Percentiles rank a stretch among this genome's conserved stretches.
Conservation (phyloP, 2,797 vertebrate species). For the Eutrigla gurnardus region DNA sequence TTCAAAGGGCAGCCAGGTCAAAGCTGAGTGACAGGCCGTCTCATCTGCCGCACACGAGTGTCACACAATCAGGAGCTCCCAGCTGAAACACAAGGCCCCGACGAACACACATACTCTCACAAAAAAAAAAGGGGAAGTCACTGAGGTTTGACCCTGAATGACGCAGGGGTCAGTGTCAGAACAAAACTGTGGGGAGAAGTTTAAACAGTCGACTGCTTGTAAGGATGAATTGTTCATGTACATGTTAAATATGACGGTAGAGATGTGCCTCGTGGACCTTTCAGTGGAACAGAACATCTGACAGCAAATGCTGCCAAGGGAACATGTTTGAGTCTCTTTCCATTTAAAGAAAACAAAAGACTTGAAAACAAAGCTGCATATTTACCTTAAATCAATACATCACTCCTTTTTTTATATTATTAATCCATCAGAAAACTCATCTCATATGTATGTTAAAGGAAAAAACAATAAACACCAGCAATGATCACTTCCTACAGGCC, state of each 20-base stretch:
- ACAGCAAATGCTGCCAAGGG: background rate
- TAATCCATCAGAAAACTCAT: background rate
- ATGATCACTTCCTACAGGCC: background rate
- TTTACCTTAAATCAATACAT: background rate
- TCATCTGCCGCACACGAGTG: slow-evolving; percentile 92
- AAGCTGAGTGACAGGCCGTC: slow-evolving; percentile 93
- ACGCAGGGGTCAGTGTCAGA: slow-evolving; percentile 74
- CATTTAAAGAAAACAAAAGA: background rate
- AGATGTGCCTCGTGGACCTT: slow-evolving; percentile 10
- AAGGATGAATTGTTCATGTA: slow-evolving; percentile 27
- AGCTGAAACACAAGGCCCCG: slow-evolving; percentile 72
- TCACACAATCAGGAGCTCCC: slow-evolving; percentile 85
- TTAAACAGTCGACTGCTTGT: slow-evolving; percentile 69
- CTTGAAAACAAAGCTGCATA: background rate
- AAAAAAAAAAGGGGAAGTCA: slow-evolving; percentile 50
- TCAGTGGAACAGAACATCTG: background rate
- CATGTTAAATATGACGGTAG: background rate
- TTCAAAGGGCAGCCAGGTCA: slow-evolving; percentile 92
- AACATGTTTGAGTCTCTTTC: background rate
- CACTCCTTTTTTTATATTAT: background rate
- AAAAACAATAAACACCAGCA: background rate
- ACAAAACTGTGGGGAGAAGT: slow-evolving; percentile 36
- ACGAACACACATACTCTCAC: slow-evolving; percentile 57
- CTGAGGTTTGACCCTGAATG: slow-evolving; percentile 72
- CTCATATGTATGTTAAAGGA: background rate